A percentile compares a stretch with the other conserved stretches of the same genome.
These are phyloP conservation scores for Chironex yamaguchii DNA, from an alignment of 30 jellyfish, hydroid and myxozoan genomes.

Conservation along the genomic window DNA sequence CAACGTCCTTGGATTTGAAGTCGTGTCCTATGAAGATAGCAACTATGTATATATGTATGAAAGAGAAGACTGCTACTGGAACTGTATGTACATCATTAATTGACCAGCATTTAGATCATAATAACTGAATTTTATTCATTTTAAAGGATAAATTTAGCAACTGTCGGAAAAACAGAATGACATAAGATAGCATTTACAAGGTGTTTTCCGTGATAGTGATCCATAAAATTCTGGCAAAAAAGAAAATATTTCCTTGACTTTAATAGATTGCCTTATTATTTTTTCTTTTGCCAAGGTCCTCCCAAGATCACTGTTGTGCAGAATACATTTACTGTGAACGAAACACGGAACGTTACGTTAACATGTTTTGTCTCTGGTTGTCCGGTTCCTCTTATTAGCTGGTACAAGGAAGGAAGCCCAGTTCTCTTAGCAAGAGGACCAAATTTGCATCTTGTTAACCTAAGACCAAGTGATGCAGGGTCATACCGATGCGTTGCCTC, in stretches of 20 bases:
- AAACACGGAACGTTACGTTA: not conserved
- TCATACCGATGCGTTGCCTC: slow-evolving; percentile 20
- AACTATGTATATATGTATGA: no score
- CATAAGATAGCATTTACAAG: no score
- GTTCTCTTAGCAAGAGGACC: not conserved
- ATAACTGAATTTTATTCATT: no score
- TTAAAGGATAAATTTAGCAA: no score
- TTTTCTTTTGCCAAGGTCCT: not conserved
- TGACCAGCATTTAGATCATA: no score
- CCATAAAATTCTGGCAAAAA: no score
- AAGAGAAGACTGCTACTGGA: no score
- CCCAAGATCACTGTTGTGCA: not conserved
- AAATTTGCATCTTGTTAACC: not conserved
- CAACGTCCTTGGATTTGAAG: no score
- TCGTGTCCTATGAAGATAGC: no score
- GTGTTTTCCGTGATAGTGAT: no score
- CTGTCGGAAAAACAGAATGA: no score
- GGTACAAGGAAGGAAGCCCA: slow-evolving; percentile 2
- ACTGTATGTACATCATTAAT: no score
- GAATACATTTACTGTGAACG: slow-evolving; percentile 15
- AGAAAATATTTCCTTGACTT: not conserved
- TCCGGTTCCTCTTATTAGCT: slow-evolving; percentile 23
- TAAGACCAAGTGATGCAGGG: slow-evolving; percentile 26
- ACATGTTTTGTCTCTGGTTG: slow-evolving; percentile 12
- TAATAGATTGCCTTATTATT: not conserved